Percentiles rank a stretch among this genome's conserved stretches.
Evolutionary conservation across 2,113 vertebrate species (phyloP).

Genomic region (Clarias macrocephalus): DNA sequence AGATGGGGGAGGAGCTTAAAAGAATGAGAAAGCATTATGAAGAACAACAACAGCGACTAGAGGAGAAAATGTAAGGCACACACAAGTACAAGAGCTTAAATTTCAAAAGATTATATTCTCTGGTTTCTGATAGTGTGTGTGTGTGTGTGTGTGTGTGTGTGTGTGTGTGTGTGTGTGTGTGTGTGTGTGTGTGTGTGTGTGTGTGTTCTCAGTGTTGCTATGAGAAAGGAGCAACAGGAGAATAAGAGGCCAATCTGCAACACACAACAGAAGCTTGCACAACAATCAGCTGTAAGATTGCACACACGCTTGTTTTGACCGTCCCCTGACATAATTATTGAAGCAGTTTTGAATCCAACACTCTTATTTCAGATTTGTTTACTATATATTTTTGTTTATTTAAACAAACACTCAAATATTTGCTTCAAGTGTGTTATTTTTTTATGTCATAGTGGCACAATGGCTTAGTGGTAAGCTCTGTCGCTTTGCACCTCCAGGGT

Average conservation of each 20-base stretch:
- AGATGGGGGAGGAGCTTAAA: slow-evolving; percentile 73
- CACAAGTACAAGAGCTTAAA: background rate
- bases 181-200: background rate
- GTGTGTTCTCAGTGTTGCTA: slow-evolving; percentile 66
- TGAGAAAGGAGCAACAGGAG: slow-evolving; percentile 79
- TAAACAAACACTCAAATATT: too few relatives aligned
- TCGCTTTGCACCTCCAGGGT: too few relatives aligned
- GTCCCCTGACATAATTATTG: background rate
- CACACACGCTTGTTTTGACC: background rate
- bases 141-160: too few relatives aligned
- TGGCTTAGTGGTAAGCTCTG: too few relatives aligned
- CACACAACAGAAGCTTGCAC: slow-evolving; percentile 64
- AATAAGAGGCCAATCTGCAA: slow-evolving; percentile 63
- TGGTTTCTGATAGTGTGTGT: too few relatives aligned
- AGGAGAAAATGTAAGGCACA: slow-evolving; percentile 80
- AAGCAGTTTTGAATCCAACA: background rate
- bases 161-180: too few relatives aligned
- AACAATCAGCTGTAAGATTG: slow-evolving; percentile 77
- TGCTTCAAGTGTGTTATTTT: too few relatives aligned
- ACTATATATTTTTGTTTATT: too few relatives aligned
- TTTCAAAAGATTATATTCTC: background rate
- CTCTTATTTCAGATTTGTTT: too few relatives aligned
- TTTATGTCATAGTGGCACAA: too few relatives aligned
- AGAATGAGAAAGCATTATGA: slow-evolving; percentile 70
- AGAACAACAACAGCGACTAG: slow-evolving; percentile 75